Evolutionary conservation across 2,888 invertebrate genomes (phyloP), one percentile per base, ranked within the genome.

Genomic region (Mesopsocus fuscifrons): DNA sequence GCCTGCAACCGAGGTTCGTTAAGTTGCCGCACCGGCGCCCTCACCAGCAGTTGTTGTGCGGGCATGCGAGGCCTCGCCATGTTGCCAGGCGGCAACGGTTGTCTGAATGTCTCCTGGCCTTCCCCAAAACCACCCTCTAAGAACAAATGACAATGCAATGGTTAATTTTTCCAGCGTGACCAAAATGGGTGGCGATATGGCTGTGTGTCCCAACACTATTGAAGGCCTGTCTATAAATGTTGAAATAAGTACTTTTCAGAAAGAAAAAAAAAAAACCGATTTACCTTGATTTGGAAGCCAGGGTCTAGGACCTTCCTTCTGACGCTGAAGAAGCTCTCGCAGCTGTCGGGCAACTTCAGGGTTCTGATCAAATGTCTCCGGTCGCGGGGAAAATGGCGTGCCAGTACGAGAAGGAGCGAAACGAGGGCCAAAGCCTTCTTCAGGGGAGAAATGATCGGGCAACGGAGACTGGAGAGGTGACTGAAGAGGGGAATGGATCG

Each of bases 321-420:
- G 44, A 31, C 81, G 65, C 57, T 85, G 84, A 44, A 88, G 64
- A 48, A 88, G 61, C 57, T 87, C 85, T 21, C 87, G 64, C 34
- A 88, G 64, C 54, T 89, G 88, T 3, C 79, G 67, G 54, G 79
- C 79, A 54, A 76, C 66, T 52, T 72, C 71, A 44, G 49, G 22
- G 45, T 34, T 2, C 26, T 17, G 17, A 18, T 33, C 34, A 16
- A 33, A 11, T 13, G 22, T 9, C 20, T 46, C 26, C 33, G 49
- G 16, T 31, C 43, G 34, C 15, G 38, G 18, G 4, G 38, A 20
- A 58, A 46, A 60, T 49, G 8, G 56, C 50, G 71, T 63, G 55
- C 67, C 68, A 26, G 63, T 52, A 65, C 59, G 44, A 59, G 4
- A 55, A 51, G n/a, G 67, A 49, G 58, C 64, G 45, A 55, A 66